Percentiles rank a stretch among this genome's conserved stretches.
Conservation (phyloP, 2,888 invertebrate genomes). For the Catocala sponsa region DNA sequence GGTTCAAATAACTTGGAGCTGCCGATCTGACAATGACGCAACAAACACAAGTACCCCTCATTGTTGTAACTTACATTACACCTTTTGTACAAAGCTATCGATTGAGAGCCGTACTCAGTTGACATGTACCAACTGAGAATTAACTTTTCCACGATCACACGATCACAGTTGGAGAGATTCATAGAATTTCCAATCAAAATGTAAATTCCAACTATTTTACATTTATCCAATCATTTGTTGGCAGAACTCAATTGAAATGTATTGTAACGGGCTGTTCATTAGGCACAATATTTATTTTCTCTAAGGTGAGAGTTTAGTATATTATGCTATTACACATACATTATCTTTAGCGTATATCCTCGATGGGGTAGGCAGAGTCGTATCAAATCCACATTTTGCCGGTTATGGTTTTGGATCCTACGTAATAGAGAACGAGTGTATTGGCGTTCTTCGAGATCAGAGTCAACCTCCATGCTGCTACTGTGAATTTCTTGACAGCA, state of each 20-base stretch:
- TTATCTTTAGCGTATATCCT: no score
- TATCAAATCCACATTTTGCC: no score
- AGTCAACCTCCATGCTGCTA: no score
- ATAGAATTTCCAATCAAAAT: conserved; percentile 79
- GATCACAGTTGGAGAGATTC: conserved; percentile 56
- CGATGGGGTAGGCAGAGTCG: no score
- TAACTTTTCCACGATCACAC: conserved; percentile 61
- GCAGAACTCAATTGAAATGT: conserved; percentile 38
- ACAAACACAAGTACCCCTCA: conserved; percentile 16
- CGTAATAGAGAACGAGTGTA: no score
- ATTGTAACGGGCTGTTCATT: conserved; percentile 41
- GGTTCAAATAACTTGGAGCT: not conserved
- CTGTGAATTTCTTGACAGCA: no score
- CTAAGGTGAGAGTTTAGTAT: no score
- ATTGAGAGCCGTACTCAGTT: conserved; percentile 37
- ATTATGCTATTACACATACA: no score
- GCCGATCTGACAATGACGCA: conserved; percentile 4
- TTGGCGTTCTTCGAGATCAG: no score
- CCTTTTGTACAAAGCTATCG: conserved; percentile 37
- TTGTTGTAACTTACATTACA: conserved; percentile 41
- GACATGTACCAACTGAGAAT: conserved; percentile 59
- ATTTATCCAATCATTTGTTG: conserved; percentile 56
- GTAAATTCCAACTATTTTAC: conserved; percentile 73
- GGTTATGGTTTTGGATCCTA: no score
- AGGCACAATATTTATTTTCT: conserved; percentile 31